These are phyloP conservation scores for Triops cancriformis DNA, from an alignment of 1,140 invertebrate species.

Conservation along the genomic window DNA sequence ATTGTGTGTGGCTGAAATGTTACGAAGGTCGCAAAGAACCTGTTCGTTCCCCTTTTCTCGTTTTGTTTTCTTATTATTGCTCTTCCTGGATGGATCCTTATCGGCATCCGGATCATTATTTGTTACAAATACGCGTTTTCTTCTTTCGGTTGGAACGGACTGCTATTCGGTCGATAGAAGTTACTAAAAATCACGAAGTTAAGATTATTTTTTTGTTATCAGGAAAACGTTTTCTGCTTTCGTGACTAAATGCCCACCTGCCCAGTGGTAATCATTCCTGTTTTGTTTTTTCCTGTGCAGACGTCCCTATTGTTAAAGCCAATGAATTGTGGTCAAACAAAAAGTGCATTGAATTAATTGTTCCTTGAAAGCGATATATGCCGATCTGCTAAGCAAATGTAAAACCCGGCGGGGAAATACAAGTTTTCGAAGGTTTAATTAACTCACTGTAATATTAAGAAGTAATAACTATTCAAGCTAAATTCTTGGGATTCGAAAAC, in stretches of 20 bases:
- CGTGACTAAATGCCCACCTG: background rate
- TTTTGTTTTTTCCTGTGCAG: background rate
- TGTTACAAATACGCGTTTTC: too few relatives aligned
- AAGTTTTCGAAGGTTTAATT: background rate
- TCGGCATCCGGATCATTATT: too few relatives aligned
- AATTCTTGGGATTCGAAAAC: too few relatives aligned
- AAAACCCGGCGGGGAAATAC: background rate
- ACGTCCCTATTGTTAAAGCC: background rate
- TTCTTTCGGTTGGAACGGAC: too few relatives aligned
- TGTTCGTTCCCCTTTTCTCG: background rate
- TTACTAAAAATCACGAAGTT: background rate
- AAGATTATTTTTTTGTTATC: background rate
- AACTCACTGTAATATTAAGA: background rate
- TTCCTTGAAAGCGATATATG: background rate
- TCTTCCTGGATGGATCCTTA: background rate
- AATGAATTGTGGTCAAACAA: background rate
- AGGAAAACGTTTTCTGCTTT: background rate
- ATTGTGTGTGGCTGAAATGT: constrained; percentile 8
- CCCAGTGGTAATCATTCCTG: constrained; percentile 12
- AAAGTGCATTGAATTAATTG: background rate
- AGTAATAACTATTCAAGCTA: background rate
- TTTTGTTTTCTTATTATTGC: background rate
- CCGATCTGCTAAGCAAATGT: background rate
- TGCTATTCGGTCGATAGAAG: too few relatives aligned
- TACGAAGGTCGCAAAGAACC: background rate